Evolutionary conservation across 2,888 invertebrate genomes (phyloP).

Genomic region (Protonemura montana): DNA sequence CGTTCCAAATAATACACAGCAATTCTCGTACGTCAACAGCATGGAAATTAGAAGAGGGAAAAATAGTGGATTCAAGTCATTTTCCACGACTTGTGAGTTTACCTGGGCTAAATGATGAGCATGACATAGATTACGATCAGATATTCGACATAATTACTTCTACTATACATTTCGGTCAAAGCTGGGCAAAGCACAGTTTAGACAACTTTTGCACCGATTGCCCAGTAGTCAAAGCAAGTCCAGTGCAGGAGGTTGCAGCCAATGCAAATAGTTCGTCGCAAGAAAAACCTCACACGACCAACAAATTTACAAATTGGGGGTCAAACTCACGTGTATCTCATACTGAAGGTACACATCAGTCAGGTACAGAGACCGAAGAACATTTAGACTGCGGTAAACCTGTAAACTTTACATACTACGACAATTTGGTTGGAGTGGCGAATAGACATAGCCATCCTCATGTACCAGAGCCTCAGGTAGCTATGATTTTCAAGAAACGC

Average conservation of each 20-base stretch:
- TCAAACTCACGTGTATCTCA: slow-evolving; percentile 48
- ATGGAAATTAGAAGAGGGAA: slow-evolving; percentile 83
- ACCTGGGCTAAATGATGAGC: slow-evolving; percentile 54
- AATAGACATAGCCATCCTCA: slow-evolving; percentile 82
- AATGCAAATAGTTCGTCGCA: not conserved
- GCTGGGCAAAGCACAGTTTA: slow-evolving; percentile 72
- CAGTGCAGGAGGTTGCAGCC: not conserved
- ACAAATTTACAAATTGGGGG: slow-evolving; percentile 42
- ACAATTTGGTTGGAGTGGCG: slow-evolving; percentile 86
- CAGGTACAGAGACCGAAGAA: slow-evolving; percentile 50
- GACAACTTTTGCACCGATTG: slow-evolving; percentile 72
- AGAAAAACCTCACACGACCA: slow-evolving; percentile 1
- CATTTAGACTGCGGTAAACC: slow-evolving; percentile 81
- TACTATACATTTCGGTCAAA: slow-evolving; percentile 71
- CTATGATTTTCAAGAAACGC: slow-evolving; percentile 77
- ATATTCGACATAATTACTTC: slow-evolving; percentile 80
- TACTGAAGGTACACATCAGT: slow-evolving; percentile 41
- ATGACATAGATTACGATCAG: slow-evolving; percentile 70
- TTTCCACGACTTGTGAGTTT: slow-evolving; percentile 55
- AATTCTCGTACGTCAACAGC: slow-evolving; percentile 84
- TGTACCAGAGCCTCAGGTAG: slow-evolving; percentile 85
- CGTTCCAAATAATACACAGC: slow-evolving; percentile 74
- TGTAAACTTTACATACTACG: slow-evolving; percentile 88
- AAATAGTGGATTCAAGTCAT: slow-evolving; percentile 66
- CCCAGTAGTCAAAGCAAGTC: slow-evolving; percentile 53